Percentiles rank a stretch among this genome's conserved stretches.
These are phyloP conservation scores for Setipinna tenuifilis DNA, from an alignment of 2,797 vertebrate species.

Conservation along the genomic window DNA sequence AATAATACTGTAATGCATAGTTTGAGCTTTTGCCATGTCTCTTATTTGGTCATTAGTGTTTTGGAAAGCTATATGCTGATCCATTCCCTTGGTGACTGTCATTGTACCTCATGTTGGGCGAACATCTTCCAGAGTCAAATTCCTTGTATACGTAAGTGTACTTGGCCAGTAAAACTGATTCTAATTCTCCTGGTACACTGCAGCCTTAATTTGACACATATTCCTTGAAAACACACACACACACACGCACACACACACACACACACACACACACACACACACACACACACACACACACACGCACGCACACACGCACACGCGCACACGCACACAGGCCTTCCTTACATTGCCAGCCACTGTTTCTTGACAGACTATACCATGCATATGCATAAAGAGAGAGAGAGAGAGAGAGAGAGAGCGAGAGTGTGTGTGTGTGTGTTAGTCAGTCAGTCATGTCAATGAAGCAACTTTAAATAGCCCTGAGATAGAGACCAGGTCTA, in stretches of 20 bases:
- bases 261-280: no score
- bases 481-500: no score
- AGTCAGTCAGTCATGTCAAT: neutral
- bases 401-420: conserved; percentile 4
- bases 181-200: no score
- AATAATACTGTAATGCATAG: neutral
- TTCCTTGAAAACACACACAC: no score
- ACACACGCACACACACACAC: no score
- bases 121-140: no score
- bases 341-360: neutral
- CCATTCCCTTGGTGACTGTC: neutral
- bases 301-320: conserved; percentile 17
- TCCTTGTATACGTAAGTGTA: no score
- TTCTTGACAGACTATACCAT: no score
- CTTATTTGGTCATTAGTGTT: neutral
- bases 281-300: conserved; percentile 19
- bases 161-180: no score
- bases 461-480: no score
- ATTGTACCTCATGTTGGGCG: neutral
- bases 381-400: neutral
- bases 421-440: neutral
- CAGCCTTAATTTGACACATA: no score
- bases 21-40: neutral
- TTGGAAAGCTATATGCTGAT: neutral
- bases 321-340: neutral